Percentiles rank a stretch among this genome's conserved stretches.
phyloP scores from a whole-genome alignment of 2,113 vertebrate genomes.

The Corythornis cristatus region DNA sequence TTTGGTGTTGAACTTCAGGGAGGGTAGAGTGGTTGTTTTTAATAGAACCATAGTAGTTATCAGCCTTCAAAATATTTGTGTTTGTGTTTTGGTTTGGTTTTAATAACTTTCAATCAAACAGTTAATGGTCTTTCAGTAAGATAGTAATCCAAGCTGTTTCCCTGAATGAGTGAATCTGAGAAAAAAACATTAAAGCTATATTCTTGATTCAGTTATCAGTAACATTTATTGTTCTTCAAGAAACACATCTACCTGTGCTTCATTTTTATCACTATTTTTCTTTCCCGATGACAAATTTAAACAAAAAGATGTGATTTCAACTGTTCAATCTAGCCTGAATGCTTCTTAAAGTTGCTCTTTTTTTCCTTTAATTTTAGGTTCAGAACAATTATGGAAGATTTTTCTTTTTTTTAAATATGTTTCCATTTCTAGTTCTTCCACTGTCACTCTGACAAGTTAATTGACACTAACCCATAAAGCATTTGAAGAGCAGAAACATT shows the following conservation, averaged over 20 bases:
- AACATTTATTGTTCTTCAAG: background rate
- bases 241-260: background rate
- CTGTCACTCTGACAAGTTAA: constrained; percentile 19
- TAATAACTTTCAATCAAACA: background rate
- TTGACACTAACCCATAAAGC: background rate
- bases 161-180: background rate
- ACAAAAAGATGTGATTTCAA: background rate
- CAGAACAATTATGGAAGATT: background rate
- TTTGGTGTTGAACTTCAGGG: background rate
- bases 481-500: background rate
- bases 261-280: background rate
- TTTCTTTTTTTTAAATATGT: background rate
- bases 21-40: background rate
- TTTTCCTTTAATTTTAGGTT: background rate
- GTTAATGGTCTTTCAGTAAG: background rate
- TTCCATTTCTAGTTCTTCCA: constrained; percentile 34
- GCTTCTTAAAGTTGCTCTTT: background rate
- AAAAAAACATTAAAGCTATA: background rate
- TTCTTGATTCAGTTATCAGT: background rate
- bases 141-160: background rate
- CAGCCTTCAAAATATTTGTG: background rate
- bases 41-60: background rate
- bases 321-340: background rate
- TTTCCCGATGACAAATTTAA: background rate
- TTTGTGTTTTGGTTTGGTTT: background rate